These are phyloP conservation scores for Scrobipalpa costella DNA, from an alignment of 2,888 invertebrate genomes.

Conservation along the genomic window DNA sequence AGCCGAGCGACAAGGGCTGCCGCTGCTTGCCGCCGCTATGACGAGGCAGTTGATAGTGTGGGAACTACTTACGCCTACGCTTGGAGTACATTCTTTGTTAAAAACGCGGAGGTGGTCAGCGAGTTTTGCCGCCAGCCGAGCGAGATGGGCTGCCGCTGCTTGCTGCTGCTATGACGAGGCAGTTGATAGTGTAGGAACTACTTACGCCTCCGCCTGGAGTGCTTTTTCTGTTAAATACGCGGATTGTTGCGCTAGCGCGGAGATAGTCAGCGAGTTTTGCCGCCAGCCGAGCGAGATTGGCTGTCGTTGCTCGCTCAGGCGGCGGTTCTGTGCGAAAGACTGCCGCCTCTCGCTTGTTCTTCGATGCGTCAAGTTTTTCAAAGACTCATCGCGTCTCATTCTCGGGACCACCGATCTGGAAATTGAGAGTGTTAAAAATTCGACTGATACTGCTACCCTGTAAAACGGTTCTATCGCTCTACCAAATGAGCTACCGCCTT, in stretches of 20 bases:
- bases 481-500: too few species aligned
- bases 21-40: constrained; percentile 27
- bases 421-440: constrained; percentile 28
- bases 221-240: constrained; percentile 55
- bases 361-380: constrained; percentile 52
- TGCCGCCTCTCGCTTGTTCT: constrained; percentile 45
- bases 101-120: constrained; percentile 55
- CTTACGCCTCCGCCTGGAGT: constrained; percentile 50
- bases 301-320: constrained; percentile 45
- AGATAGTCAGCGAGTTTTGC: constrained; percentile 57
- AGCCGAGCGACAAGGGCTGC: constrained; percentile 44
- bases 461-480: too few species aligned
- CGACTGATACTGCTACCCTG: not conserved
- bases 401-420: constrained; percentile 65
- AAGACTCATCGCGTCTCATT: constrained; percentile 75
- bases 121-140: constrained; percentile 33
- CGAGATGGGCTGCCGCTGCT: too few species aligned
- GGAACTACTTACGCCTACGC: constrained; percentile 49
- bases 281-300: constrained; percentile 48
- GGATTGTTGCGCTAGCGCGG: constrained; percentile 52
- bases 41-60: too few species aligned
- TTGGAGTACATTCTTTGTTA: constrained; percentile 49
- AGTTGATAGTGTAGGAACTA: constrained; percentile 25
- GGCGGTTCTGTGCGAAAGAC: constrained; percentile 44
- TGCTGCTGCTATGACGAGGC: too few species aligned